phyloP scores from a whole-genome alignment of 2,113 vertebrate species.

The Hydrochoerus hydrochaeris region DNA sequence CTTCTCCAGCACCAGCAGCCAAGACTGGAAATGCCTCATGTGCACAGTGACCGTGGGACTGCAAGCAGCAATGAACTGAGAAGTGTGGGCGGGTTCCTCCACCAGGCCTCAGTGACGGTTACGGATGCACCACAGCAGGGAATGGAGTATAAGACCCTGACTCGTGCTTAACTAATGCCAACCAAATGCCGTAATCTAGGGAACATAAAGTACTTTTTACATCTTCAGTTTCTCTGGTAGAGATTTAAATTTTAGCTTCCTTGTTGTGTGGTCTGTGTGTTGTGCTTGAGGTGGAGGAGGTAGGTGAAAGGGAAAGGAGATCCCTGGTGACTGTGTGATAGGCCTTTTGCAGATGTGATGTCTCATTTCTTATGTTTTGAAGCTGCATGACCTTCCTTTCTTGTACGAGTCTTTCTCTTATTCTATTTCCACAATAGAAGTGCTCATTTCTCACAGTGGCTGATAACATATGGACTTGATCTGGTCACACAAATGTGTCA shows the following conservation, averaged over 20 bases:
- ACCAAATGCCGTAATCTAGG: neutral
- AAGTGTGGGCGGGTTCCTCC: neutral
- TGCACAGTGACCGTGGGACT: neutral
- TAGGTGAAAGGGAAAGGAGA: neutral
- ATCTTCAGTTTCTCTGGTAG: neutral
- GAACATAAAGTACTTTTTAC: neutral
- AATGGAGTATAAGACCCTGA: neutral
- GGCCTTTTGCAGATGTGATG: neutral
- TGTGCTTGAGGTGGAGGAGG: neutral
- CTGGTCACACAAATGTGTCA: constrained; percentile 76
- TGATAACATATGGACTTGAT: constrained; percentile 83
- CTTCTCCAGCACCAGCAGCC: neutral
- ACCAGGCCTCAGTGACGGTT: neutral
- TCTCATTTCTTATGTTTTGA: neutral
- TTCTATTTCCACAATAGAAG: constrained; percentile 66
- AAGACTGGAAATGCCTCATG: neutral
- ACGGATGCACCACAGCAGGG: neutral
- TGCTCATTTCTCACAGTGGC: constrained; percentile 57
- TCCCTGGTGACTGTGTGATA: neutral
- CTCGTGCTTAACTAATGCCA: no score
- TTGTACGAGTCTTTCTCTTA: neutral
- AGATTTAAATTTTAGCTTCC: neutral
- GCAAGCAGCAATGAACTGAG: neutral
- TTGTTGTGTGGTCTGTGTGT: neutral
- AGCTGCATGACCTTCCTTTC: neutral